Percentiles rank a stretch among this genome's conserved stretches.
Evolutionary conservation across 1,140 invertebrate genomes (phyloP).

Genomic region (Globodera ellingtonae): DNA sequence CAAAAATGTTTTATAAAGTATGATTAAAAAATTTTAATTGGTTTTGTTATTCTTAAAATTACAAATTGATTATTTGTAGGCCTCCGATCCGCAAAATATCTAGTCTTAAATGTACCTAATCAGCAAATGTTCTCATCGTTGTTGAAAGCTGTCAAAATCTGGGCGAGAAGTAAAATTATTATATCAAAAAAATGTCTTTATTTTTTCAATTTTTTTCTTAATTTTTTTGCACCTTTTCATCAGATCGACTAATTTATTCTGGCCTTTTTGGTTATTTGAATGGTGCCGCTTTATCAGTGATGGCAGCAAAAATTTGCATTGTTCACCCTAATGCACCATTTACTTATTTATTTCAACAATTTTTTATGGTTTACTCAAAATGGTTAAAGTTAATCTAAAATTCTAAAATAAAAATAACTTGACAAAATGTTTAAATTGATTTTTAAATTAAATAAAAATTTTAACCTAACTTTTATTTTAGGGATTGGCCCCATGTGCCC

Average conservation of each 20-base stretch:
- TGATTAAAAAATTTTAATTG: too few species aligned
- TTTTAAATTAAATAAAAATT: not conserved
- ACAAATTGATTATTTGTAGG: too few species aligned
- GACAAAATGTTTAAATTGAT: too few species aligned
- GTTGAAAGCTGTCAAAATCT: conserved; percentile 5
- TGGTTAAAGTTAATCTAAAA: conserved; percentile 11
- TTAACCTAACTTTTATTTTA: not conserved
- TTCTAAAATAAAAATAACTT: not conserved
- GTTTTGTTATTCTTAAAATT: too few species aligned
- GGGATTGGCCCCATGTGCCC: conserved; percentile 12
- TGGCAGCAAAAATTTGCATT: conserved; percentile 18
- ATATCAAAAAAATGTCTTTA: too few species aligned
- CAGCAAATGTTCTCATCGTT: too few species aligned
- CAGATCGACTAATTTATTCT: conserved; percentile 15
- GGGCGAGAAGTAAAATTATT: conserved; percentile 11
- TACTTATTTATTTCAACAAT: conserved; percentile 16
- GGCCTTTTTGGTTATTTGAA: conserved; percentile 23
- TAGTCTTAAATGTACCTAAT: too few species aligned
- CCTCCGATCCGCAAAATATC: too few species aligned
- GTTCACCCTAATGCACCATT: not conserved
- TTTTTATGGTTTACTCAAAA: conserved; percentile 2
- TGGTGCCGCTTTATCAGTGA: conserved; percentile 7
- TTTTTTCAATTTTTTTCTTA: too few species aligned
- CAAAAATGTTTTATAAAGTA: too few species aligned
- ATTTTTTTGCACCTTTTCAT: not conserved